Conservation (phyloP, 1,140 invertebrate species). For the Drosophila eugracilis region DNA sequence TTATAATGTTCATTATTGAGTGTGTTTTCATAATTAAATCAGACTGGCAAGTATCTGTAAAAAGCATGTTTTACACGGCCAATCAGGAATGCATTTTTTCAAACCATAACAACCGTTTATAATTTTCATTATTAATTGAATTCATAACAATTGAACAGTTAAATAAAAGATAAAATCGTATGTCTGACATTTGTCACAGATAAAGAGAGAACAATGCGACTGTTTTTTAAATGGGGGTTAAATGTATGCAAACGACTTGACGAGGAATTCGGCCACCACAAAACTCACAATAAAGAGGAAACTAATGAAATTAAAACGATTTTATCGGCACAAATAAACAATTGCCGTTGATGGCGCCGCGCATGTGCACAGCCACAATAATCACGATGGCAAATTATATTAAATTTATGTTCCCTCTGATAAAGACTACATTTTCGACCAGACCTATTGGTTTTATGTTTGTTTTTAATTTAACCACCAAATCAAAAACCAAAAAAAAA, state of each 20-base stretch:
- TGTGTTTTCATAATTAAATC: background rate
- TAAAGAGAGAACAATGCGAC: slow-evolving; percentile 39
- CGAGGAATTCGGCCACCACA: slow-evolving; percentile 26
- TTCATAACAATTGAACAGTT: slow-evolving; percentile 52
- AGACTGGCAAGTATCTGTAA: background rate
- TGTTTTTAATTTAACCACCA: slow-evolving; percentile 41
- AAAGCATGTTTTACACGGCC: background rate
- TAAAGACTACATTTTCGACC: slow-evolving; percentile 13
- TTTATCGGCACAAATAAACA: slow-evolving; percentile 49
- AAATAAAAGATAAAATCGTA: slow-evolving; percentile 55
- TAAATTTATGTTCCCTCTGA: slow-evolving; percentile 28
- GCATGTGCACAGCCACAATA: slow-evolving; percentile 21
- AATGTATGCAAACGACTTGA: slow-evolving; percentile 56
- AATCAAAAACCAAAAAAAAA: no score
- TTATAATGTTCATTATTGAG: background rate
- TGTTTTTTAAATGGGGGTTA: slow-evolving; percentile 9
- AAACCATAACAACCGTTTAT: slow-evolving; percentile 16
- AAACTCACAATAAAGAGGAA: slow-evolving; percentile 38
- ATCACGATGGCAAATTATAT: slow-evolving; percentile 35
- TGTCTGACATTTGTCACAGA: slow-evolving; percentile 58
- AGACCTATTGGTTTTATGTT: slow-evolving; percentile 8
- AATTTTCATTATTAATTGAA: slow-evolving; percentile 51
- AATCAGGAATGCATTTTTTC: background rate
- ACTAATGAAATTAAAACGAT: slow-evolving; percentile 72
- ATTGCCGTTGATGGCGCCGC: slow-evolving; percentile 23